Percentiles rank a stretch among this genome's conserved stretches.
Conservation (phyloP, 2,888 invertebrate species). For the Rhopalosiphum nymphaeae region DNA sequence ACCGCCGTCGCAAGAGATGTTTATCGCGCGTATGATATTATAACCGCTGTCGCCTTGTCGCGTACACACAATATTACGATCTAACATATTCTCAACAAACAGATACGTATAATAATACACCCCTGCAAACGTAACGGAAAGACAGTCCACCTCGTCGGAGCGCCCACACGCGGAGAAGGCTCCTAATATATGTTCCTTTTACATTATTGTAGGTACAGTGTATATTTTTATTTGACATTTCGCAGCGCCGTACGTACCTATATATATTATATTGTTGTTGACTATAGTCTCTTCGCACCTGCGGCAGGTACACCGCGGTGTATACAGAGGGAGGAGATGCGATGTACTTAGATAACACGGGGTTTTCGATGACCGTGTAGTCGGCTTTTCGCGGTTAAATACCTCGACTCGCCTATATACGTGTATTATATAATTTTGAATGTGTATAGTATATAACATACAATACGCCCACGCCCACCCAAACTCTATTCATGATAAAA, state of each 20-base stretch:
- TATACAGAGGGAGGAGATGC: background rate
- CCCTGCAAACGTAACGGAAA: conserved; percentile 10
- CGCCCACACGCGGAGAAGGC: conserved; percentile 29
- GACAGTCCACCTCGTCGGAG: background rate
- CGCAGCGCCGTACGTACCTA: background rate
- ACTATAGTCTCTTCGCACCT: background rate
- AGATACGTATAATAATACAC: background rate
- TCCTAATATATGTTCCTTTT: background rate
- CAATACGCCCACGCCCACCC: background rate
- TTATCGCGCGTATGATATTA: conserved; percentile 29
- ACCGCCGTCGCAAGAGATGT: conserved; percentile 25
- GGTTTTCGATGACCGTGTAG: background rate
- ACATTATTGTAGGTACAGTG: background rate
- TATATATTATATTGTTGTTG: background rate
- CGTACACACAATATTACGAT: background rate
- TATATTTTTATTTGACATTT: background rate
- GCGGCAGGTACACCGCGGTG: background rate
- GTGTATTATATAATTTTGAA: background rate
- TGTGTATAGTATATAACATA: background rate
- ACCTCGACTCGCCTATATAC: background rate
- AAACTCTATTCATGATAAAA: background rate
- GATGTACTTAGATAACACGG: background rate
- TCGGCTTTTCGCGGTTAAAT: background rate
- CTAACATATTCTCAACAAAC: background rate
- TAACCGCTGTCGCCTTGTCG: background rate